Base-by-base conservation (phyloP, 92 coral and sea anemone species). In the Palythoa grandiflora region DNA sequence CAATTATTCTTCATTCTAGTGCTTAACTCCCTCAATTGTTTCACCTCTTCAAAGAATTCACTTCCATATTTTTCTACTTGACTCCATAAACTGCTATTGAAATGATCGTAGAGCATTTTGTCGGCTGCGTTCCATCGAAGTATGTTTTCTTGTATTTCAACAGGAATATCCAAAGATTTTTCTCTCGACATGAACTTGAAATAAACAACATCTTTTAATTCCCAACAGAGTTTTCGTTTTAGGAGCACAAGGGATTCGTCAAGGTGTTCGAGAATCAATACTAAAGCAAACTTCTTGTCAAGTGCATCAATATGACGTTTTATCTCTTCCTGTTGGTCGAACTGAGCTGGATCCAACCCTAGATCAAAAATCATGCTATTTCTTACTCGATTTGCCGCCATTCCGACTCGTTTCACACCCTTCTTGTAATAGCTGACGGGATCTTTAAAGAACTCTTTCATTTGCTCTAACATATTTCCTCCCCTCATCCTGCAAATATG, bases 231-330 rank as follows among this genome's bases (percentile, higher is more conserved):
- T 1, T 92, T 84, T 47, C 92, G 77, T 65, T 92, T 94, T 2
- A 94, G 87, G 4, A 94, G 83, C 10, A 94, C 70, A 8, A 94
- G 79, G 2, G 97, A 94, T 65, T 94, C 97, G 77, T 94, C 97
- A 74, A 94, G 93, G 88, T 94, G 81, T 72, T 94, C 97, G 80
- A 94, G 84, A 3, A 94, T 94, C 93, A 94, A 92, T 1, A 94
- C 87, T 5, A 94, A 60, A 55, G 84, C 80, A 66, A 94, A 94
- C 74, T 94, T 93, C 8, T 66, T 65, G 48, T 92, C 92, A 15
- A 93, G 78, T 47, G 71, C 80, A 7, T 92, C 44, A 9, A 92
- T 35, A 63, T 94, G 93, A 5, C 77, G 78, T 1, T 88, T 89
- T 48, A 94, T 84, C 15, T 95, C 92, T 21, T 95, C 83, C 10